Base-by-base conservation (phyloP, 2,888 invertebrate genomes). In the Dolichomitus sp. region DNA sequence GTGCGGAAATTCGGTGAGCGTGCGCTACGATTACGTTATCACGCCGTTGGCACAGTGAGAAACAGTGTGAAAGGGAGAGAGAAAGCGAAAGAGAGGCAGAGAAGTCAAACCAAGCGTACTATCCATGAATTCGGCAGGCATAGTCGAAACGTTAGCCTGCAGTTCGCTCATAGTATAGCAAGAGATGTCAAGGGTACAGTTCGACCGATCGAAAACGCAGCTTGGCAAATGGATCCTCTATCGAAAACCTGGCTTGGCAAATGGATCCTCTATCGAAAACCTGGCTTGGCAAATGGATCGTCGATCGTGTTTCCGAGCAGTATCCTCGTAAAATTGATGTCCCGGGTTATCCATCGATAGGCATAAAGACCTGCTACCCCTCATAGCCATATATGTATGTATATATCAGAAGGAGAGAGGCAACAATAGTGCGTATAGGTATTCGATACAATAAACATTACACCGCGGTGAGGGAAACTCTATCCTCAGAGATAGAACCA, bases 281-380 rank as follows among this genome's bases (percentile, higher is more conserved):
- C 27, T 52, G 63, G 48, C 63, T 73, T 81, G 78, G 73, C 63
- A 69, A 78, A 78, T 75, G 59, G 74, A 79, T 79, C 33, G 79
- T 65, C 75, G 82, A 82, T 82, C 74, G 78, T 66, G 74, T 50
- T 74, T 74, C 69, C 59, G 74, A 61, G 40, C 27, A 48, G 65
- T 42, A 59, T 33, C 54, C 69, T 79, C 75, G 79, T 79, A 79
- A 82, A 82, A 75, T 82, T 82, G 23, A 79, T 79, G 82, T 72
- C 70, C 45, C 75, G 68, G 65, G 42, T 50, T 70, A 75, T 52
- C 61, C 75, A 27, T 82, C 79, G 75, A 82, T 75, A 61, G 79
- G 75, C 74, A 79, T 79, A 75, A 75, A 82, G 33, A 7, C 37
- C 37, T 9, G 0, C 37, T 9, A 7, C 37, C 37, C 50, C 27